Evolutionary conservation across 2,888 invertebrate species (phyloP).

Genomic region (Flabesymbios commensalis): DNA sequence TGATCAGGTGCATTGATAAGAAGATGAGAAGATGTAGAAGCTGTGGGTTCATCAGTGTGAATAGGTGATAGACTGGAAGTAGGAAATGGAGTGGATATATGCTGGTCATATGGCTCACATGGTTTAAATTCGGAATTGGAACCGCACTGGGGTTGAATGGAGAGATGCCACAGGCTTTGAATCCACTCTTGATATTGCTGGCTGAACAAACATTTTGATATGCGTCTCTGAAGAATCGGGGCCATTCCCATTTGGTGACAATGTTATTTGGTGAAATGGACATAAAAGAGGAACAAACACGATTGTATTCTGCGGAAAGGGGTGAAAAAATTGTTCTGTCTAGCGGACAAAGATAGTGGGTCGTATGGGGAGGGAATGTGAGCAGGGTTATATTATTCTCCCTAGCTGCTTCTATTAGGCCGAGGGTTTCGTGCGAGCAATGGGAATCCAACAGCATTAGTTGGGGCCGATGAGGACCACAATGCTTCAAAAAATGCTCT

Average conservation of each 20-base stretch:
- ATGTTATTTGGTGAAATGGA: not conserved
- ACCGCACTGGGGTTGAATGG: no score
- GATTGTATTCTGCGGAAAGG: conserved; percentile 9
- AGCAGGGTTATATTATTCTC: conserved; percentile 18
- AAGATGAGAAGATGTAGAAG: no score
- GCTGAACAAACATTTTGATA: no score
- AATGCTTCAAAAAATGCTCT: conserved; percentile 32
- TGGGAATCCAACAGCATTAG: conserved; percentile 38
- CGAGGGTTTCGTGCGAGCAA: conserved; percentile 32
- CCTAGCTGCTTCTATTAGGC: conserved; percentile 29
- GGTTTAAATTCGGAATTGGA: no score
- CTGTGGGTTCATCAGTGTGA: no score
- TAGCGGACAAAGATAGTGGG: conserved; percentile 16
- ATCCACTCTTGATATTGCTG: no score
- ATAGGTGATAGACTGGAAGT: no score
- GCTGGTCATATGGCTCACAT: no score
- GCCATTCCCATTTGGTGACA: not conserved
- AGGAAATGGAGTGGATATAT: no score
- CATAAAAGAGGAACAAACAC: conserved; percentile 2
- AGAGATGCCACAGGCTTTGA: no score
- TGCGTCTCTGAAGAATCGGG: no score
- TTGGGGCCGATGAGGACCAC: conserved; percentile 37
- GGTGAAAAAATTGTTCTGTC: conserved; percentile 14
- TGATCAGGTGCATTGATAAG: no score
- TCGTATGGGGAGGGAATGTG: conserved; percentile 20